Conservation (phyloP, 2,888 invertebrate genomes). For the Crepidodera aurea region DNA sequence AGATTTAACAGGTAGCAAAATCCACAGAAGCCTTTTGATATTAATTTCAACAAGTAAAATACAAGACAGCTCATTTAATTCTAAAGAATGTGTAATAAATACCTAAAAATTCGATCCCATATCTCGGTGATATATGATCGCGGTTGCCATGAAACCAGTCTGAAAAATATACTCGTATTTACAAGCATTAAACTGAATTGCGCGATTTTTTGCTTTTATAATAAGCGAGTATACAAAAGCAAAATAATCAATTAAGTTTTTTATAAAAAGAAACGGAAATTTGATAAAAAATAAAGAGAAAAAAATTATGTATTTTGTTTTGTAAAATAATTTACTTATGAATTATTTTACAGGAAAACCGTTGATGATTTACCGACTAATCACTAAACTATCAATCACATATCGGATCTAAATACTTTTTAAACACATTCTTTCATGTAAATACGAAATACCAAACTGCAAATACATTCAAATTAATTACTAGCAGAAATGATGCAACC, state of each 20-base stretch:
- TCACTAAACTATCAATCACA: too few species aligned
- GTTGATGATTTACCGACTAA: too few species aligned
- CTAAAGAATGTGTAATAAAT: constrained; percentile 1
- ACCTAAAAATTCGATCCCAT: neutral
- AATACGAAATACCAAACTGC: neutral
- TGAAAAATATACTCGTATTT: constrained; percentile 1
- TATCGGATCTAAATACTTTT: neutral
- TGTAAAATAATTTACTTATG: too few species aligned
- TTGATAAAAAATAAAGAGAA: too few species aligned
- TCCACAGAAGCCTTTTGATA: constrained; percentile 35
- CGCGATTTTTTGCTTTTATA: too few species aligned
- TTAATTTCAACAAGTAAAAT: constrained; percentile 51
- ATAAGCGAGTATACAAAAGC: too few species aligned
- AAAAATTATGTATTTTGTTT: too few species aligned
- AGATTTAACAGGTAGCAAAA: neutral
- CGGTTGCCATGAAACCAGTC: neutral
- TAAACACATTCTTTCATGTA: too few species aligned
- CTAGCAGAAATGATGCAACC: constrained; percentile 4
- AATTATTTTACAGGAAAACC: too few species aligned
- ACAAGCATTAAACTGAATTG: neutral
- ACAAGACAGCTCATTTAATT: constrained; percentile 48
- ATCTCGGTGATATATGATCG: neutral
- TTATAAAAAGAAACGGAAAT: too few species aligned
- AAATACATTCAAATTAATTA: constrained; percentile 2
- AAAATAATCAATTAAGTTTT: too few species aligned